Base-by-base conservation (phyloP, 2,888 invertebrate genomes). In the Thymelicus lineola region DNA sequence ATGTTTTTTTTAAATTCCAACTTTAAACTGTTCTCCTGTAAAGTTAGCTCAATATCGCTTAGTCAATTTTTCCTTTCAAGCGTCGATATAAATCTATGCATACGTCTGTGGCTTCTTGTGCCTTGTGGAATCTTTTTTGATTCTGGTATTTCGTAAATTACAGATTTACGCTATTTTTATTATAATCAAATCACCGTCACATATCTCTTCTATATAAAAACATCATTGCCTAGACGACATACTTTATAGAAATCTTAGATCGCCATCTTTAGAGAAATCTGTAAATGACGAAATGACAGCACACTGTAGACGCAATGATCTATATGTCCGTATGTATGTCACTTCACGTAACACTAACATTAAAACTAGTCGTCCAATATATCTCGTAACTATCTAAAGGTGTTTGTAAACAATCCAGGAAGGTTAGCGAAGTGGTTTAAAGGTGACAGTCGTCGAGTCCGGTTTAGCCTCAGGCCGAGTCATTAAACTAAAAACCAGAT, bases 331-430 rank as follows among this genome's bases (percentile, higher is more conserved):
- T 42, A 20, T 20, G 53, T 53, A 53, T 53, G 53, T 53, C 20
- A 53, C 50, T 10, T 14, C 15, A 15, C 17, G 9, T 50, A 17
- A 53, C 6, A 53, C 20, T 20, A 20, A 53, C 20, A 20, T 20
- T 20, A 20, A 20, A 12, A 53, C 53, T 53, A 20, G 20, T 20
- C n/a, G 46, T 66, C 36, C n/a, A 36, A 45, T 7, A 36, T 46
- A 12, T 66, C 59, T n/a, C 50, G 35, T 50, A 48, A 66, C 59
- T 15, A 38, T 15, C 15, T 46, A 46, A 20, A 66, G 42, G 35
- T 66, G 66, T 66, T 66, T 59, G 50, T 59, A 66, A 66, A 66
- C 48, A 59, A 59, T 42, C 59, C 20, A 36, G 50, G 20, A 50
- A n/a, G 17, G 36, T 36, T 36, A 48, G 59, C 48, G 48, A 48